Conservation (phyloP, 2,888 invertebrate genomes). For the Agrilus biguttatus region DNA sequence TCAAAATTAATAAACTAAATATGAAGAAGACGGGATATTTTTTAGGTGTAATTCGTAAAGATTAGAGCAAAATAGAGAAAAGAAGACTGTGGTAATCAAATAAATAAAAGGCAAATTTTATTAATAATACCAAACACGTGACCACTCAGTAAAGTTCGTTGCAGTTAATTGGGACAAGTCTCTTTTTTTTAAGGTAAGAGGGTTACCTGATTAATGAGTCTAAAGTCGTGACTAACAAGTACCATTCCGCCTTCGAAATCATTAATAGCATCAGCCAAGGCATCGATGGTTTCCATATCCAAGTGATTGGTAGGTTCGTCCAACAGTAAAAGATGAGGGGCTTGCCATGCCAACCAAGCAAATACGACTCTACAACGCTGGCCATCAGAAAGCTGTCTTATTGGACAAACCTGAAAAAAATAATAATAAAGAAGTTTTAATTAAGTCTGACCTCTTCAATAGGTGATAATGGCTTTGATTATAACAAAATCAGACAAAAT, state of each 20-base stretch:
- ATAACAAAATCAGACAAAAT: no score
- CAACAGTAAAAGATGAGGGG: conserved; percentile 77
- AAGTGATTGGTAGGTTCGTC: conserved; percentile 89
- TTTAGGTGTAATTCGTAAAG: no score
- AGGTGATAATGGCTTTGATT: background rate
- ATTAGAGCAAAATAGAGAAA: no score
- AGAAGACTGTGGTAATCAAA: no score
- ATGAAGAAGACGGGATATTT: no score
- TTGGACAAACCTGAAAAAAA: conserved; percentile 67
- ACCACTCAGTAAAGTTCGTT: no score
- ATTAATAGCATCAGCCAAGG: conserved; percentile 92
- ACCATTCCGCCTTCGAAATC: conserved; percentile 98
- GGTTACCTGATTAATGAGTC: conserved; percentile 90
- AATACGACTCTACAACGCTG: conserved; percentile 97
- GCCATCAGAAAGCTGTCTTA: conserved; percentile 90
- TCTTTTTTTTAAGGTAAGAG: background rate
- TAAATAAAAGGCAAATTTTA: no score
- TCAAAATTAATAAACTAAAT: no score
- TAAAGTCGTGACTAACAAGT: conserved; percentile 98
- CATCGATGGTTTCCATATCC: conserved; percentile 97
- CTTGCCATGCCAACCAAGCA: conserved; percentile 96
- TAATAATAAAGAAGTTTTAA: background rate
- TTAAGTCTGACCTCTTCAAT: no score
- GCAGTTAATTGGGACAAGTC: no score
- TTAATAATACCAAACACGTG: no score